phyloP scores from a whole-genome alignment of 2,797 vertebrate genomes.

The Momotus momota region DNA sequence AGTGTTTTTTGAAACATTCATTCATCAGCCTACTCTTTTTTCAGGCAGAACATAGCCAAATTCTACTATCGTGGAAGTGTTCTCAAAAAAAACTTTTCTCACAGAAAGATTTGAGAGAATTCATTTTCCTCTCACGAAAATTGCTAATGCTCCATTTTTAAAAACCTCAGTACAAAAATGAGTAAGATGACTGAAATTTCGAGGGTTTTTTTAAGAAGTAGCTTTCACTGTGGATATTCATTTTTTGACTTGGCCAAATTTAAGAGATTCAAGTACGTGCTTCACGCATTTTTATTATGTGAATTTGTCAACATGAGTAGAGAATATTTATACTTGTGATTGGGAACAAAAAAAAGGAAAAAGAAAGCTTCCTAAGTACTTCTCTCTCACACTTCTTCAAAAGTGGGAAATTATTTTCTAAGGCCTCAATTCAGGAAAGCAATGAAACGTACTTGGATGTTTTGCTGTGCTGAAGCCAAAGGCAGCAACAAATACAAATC shows the following conservation, averaged over 20 bases:
- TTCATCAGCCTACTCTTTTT: background rate
- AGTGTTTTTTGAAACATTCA: background rate
- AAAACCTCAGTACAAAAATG: background rate
- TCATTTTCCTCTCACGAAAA: background rate
- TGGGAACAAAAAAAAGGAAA: background rate
- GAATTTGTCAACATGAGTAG: background rate
- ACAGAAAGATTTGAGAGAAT: background rate
- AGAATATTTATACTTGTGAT: background rate
- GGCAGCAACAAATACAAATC: constrained; percentile 24
- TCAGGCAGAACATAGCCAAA: background rate
- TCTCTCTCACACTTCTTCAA: background rate
- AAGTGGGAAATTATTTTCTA: constrained; percentile 8
- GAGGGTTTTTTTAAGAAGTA: background rate
- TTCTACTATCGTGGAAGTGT: background rate
- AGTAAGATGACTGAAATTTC: background rate
- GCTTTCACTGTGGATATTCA: background rate
- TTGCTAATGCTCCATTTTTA: background rate
- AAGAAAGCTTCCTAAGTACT: background rate
- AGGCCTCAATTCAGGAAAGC: background rate
- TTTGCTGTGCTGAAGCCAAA: background rate
- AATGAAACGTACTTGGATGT: background rate
- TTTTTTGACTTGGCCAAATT: background rate
- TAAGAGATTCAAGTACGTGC: background rate
- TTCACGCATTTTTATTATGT: background rate
- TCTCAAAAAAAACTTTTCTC: background rate